phyloP scores from a whole-genome alignment of 2,888 invertebrate genomes.

The Idaea biselata region DNA sequence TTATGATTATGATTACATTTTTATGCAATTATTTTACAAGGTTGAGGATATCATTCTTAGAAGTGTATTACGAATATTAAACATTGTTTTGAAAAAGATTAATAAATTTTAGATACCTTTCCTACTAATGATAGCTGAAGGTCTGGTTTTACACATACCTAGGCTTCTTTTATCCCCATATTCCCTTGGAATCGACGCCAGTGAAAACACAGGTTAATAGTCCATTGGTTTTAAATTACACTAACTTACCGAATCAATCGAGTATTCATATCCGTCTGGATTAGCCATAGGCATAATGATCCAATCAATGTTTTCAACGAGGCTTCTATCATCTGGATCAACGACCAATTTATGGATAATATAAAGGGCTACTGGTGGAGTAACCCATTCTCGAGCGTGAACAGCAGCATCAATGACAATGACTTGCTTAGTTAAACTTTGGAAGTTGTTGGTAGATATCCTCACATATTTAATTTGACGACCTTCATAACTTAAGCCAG shows the following conservation, averaged over 20 bases:
- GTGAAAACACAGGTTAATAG: too few species aligned
- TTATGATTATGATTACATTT: background rate
- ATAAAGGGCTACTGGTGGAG: slow-evolving; percentile 84
- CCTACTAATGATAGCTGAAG: too few species aligned
- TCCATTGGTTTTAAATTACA: slow-evolving; percentile 3
- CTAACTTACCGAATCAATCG: slow-evolving; percentile 75
- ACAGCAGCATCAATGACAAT: slow-evolving; percentile 83
- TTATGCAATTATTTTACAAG: background rate
- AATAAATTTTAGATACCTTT: too few species aligned
- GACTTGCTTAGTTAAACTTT: slow-evolving; percentile 73
- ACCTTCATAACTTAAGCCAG: slow-evolving; percentile 81
- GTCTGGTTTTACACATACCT: too few species aligned
- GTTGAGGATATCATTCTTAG: background rate
- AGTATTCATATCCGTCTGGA: slow-evolving; percentile 88
- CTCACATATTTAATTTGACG: slow-evolving; percentile 81
- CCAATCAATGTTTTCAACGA: slow-evolving; percentile 84
- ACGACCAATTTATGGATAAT: slow-evolving; percentile 84
- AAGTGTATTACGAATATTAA: background rate
- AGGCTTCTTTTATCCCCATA: too few species aligned
- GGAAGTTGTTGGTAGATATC: slow-evolving; percentile 76
- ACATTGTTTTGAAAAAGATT: too few species aligned
- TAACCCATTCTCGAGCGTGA: slow-evolving; percentile 87
- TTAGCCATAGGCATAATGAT: slow-evolving; percentile 84
- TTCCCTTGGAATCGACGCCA: too few species aligned
- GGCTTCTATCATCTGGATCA: slow-evolving; percentile 65